A percentile compares a stretch with the other conserved stretches of the same genome.
These are phyloP conservation scores for Pachliopta kotzebuea DNA, from an alignment of 2,888 invertebrate species.

Conservation along the genomic window DNA sequence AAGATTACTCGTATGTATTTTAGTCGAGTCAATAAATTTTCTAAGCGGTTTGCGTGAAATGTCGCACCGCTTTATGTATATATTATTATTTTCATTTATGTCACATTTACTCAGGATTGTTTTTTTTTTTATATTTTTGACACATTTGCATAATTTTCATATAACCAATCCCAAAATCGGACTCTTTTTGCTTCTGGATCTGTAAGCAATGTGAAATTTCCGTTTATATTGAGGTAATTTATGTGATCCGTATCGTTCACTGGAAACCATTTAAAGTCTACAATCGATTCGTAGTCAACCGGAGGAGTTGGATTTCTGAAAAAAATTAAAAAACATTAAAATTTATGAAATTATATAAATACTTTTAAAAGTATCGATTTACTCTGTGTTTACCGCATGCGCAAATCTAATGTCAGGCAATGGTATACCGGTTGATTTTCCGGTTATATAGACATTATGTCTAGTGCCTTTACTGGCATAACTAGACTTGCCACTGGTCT, in stretches of 20 bases:
- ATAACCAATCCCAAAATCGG: constrained; percentile 80
- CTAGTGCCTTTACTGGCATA: no score
- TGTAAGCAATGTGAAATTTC: constrained; percentile 68
- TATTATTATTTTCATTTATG: background rate
- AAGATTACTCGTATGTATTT: no score
- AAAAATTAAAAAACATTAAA: constrained; percentile 22
- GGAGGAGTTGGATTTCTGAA: constrained; percentile 78
- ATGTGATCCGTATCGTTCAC: constrained; percentile 61
- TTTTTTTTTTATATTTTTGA: constrained; percentile 4
- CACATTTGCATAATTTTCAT: constrained; percentile 53
- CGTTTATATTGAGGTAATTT: constrained; percentile 78
- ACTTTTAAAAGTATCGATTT: background rate
- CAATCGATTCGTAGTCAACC: constrained; percentile 67
- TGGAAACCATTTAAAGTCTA: constrained; percentile 77
- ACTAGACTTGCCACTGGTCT: no score
- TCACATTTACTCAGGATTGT: constrained; percentile 7
- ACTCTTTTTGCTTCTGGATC: constrained; percentile 78
- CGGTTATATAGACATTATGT: no score
- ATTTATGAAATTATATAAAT: background rate
- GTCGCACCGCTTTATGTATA: background rate
- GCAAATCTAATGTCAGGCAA: no score
- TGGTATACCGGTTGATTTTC: no score
- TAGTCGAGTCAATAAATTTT: background rate
- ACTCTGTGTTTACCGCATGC: no score
- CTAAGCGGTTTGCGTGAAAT: background rate